Conservation (phyloP, 1,140 invertebrate species). For the Zophobas morio region DNA sequence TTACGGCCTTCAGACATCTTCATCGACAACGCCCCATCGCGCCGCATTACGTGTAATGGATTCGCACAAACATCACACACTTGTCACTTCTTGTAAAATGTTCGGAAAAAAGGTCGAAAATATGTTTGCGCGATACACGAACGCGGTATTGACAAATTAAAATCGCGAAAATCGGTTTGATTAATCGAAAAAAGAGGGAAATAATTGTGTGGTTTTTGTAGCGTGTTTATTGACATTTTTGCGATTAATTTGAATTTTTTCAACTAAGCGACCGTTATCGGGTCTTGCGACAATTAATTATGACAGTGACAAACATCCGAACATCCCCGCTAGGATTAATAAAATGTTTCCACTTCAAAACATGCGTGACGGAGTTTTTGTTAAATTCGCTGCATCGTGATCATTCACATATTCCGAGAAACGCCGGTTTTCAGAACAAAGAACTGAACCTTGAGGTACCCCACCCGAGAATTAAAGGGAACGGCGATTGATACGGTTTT, state of each 20-base stretch:
- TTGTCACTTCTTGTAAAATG: constrained; percentile 24
- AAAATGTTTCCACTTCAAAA: constrained; percentile 24
- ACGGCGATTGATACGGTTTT: constrained; percentile 13
- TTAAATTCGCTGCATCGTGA: no score
- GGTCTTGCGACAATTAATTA: constrained; percentile 13
- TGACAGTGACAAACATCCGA: constrained; percentile 10
- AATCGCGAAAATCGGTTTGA: constrained; percentile 23
- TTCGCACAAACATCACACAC: constrained; percentile 35
- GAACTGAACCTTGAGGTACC: neutral
- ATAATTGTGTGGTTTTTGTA: constrained; percentile 6
- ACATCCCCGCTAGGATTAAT: constrained; percentile 29
- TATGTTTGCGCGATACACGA: neutral
- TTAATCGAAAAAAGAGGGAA: constrained; percentile 20
- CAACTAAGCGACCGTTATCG: neutral
- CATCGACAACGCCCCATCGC: constrained; percentile 14
- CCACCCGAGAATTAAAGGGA: constrained; percentile 22
- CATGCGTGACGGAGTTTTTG: constrained; percentile 15
- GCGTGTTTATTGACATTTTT: constrained; percentile 28
- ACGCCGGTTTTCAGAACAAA: constrained; percentile 2
- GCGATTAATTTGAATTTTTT: constrained; percentile 5
- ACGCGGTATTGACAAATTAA: constrained; percentile 10
- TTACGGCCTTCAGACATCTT: constrained; percentile 16
- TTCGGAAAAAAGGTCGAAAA: neutral
- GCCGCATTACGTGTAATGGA: constrained; percentile 23
- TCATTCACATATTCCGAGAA: neutral